Percentiles rank a stretch among this genome's conserved stretches.
Evolutionary conservation across 2,888 invertebrate genomes (phyloP).

Genomic region (Troides helena): DNA sequence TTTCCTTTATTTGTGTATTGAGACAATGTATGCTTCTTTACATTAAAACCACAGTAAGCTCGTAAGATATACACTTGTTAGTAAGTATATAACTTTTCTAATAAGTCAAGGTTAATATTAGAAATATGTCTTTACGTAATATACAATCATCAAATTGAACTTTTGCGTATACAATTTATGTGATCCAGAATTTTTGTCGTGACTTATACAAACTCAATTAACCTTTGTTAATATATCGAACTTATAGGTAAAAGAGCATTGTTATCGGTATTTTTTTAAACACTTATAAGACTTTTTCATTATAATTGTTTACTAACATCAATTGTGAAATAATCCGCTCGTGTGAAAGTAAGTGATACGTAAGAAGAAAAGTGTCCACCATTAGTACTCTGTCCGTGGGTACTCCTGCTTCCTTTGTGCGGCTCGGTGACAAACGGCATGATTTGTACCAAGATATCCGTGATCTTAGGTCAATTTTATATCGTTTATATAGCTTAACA

Average conservation of each 20-base stretch:
- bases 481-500: background rate
- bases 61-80: too few relatives aligned
- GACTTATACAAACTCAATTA: background rate
- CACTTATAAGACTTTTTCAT: too few relatives aligned
- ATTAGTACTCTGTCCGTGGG: background rate
- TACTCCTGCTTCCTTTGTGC: background rate
- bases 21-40: too few relatives aligned
- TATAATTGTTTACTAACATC: too few relatives aligned
- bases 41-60: too few relatives aligned
- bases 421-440: background rate
- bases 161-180: background rate
- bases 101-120: background rate
- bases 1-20: too few relatives aligned
- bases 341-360: constrained; percentile 2
- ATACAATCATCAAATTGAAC: background rate
- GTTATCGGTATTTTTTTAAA: too few relatives aligned
- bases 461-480: background rate
- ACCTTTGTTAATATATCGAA: too few relatives aligned
- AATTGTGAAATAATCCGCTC: constrained; percentile 1
- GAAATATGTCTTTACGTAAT: too few relatives aligned
- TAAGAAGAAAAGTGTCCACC: constrained; percentile 4
- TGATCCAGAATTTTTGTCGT: background rate
- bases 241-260: too few relatives aligned
- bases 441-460: background rate
- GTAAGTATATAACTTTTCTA: background rate